Evolutionary conservation across 2,888 invertebrate genomes (phyloP).

Genomic region (Drosophila anomalata): DNA sequence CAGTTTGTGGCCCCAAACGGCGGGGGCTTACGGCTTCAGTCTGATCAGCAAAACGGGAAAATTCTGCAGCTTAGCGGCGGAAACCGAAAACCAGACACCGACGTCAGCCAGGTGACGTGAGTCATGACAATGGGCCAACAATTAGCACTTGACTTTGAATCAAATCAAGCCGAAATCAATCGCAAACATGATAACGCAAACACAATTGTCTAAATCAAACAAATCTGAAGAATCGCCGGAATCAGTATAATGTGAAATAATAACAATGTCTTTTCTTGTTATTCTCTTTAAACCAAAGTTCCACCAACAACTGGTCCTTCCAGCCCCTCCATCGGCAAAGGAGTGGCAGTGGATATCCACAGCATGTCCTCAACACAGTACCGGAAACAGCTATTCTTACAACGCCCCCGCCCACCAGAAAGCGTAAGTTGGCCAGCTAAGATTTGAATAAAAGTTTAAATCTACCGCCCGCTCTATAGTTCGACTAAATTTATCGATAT

Average conservation of each 20-base stretch:
- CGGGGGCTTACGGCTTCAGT: background rate
- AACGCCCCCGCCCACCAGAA: slow-evolving; percentile 65
- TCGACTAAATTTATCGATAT: background rate
- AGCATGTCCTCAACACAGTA: slow-evolving; percentile 69
- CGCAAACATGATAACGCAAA: slow-evolving; percentile 65
- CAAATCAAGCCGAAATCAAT: slow-evolving; percentile 67
- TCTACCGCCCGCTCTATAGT: slow-evolving; percentile 8
- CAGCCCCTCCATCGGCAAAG: slow-evolving; percentile 71
- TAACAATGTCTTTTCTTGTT: slow-evolving; percentile 43
- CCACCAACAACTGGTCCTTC: slow-evolving; percentile 79
- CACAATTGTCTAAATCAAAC: slow-evolving; percentile 28
- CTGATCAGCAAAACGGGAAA: slow-evolving; percentile 55
- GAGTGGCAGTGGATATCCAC: slow-evolving; percentile 58
- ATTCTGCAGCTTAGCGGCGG: slow-evolving; percentile 45
- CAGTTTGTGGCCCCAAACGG: slow-evolving; percentile 1
- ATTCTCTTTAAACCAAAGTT: slow-evolving; percentile 41
- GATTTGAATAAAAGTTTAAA: slow-evolving; percentile 8
- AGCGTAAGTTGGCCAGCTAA: slow-evolving; percentile 55
- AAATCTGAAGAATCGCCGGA: slow-evolving; percentile 35
- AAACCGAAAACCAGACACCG: slow-evolving; percentile 49
- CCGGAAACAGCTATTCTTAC: slow-evolving; percentile 66
- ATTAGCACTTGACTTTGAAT: slow-evolving; percentile 71
- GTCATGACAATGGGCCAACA: slow-evolving; percentile 59
- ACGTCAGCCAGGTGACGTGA: slow-evolving; percentile 56
- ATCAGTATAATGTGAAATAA: slow-evolving; percentile 41